Conservation (phyloP, 2,888 invertebrate genomes). For the Phragmatobia fuliginosa region DNA sequence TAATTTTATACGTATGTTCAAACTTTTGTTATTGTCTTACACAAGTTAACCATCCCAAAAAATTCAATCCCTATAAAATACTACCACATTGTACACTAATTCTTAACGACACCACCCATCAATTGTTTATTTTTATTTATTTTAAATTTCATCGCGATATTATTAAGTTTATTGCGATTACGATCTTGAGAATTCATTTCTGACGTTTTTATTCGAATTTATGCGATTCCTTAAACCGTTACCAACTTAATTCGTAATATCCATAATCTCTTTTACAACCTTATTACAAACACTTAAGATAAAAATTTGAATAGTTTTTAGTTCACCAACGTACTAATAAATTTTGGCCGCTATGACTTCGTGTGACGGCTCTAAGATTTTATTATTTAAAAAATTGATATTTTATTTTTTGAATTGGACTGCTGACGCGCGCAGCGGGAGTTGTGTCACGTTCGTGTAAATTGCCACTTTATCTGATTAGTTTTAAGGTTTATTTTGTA, state of each 20-base stretch:
- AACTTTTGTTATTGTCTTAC: slow-evolving; percentile 20
- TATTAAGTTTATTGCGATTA: slow-evolving; percentile 85
- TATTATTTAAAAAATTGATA: slow-evolving; percentile 85
- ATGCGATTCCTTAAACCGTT: slow-evolving; percentile 72
- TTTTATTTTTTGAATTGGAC: slow-evolving; percentile 82
- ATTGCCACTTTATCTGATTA: slow-evolving; percentile 54
- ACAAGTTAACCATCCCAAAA: slow-evolving; percentile 35
- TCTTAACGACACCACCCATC: slow-evolving; percentile 72
- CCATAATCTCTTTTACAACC: slow-evolving; percentile 35
- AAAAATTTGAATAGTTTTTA: slow-evolving; percentile 49
- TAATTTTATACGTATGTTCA: slow-evolving; percentile 12
- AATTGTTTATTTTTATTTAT: slow-evolving; percentile 82
- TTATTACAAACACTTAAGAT: slow-evolving; percentile 61
- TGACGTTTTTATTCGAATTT: slow-evolving; percentile 86
- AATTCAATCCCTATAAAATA: slow-evolving; percentile 48
- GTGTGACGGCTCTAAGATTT: slow-evolving; percentile 84
- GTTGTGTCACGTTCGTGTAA: slow-evolving; percentile 51
- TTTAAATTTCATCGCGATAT: slow-evolving; percentile 83
- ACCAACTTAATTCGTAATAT: slow-evolving; percentile 49
- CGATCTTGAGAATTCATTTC: slow-evolving; percentile 84
- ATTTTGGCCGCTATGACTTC: slow-evolving; percentile 68
- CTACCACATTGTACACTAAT: slow-evolving; percentile 74
- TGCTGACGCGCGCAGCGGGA: slow-evolving; percentile 84
- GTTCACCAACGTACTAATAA: slow-evolving; percentile 45
- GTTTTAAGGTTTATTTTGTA: slow-evolving; percentile 57